Evolutionary conservation across 2,797 vertebrate genomes (phyloP), one percentile per base, ranked within the genome.

Genomic region (Spea hammondii): DNA sequence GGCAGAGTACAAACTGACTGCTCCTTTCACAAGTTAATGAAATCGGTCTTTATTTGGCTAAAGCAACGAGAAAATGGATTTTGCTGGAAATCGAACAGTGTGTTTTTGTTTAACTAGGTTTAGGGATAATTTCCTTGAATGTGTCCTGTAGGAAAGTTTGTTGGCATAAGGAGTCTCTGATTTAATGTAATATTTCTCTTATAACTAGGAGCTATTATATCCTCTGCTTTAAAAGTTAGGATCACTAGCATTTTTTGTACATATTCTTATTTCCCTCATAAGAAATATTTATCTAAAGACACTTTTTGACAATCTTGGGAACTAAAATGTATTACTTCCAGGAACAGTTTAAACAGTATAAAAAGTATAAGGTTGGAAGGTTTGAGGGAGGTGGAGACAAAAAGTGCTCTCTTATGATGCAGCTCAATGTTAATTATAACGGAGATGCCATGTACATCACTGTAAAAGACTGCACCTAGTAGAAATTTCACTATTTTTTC

Each of bases 41-140:
- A 80, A 80, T 75, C 70, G 57, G 57, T 45, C 55, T 79, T 69
- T 79, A 51, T 75, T 75, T 74, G 72, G 72, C 78, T 79, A 46
- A 11, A 49, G 60, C 67, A 57, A 14, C 12, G 8, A 74, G 72
- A 71, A 80, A 80, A 75, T 44, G 50, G 50, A 76, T 76, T 75
- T 62, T 48, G 48, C 71, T 80, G 67, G 59, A 71, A 75, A 47
- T 49, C 70, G 72, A 70, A 80, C 72, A 70, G 67, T 65, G 66
- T 76, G 50, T 80, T 80, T 79, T 80, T 80, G 49, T 80, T 80
- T 80, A 69, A 75, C 59, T 71, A 54, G 67, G 67, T 76, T 75
- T 75, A 80, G 73, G 53, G 70, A 73, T 66, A 70, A 80, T 76
- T 80, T 80, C 67, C 66, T 75, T 75, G 49, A 70, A 76, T 80